Conservation (phyloP, 92 coral and sea anemone species). For the Epizoanthus ramosus region DNA sequence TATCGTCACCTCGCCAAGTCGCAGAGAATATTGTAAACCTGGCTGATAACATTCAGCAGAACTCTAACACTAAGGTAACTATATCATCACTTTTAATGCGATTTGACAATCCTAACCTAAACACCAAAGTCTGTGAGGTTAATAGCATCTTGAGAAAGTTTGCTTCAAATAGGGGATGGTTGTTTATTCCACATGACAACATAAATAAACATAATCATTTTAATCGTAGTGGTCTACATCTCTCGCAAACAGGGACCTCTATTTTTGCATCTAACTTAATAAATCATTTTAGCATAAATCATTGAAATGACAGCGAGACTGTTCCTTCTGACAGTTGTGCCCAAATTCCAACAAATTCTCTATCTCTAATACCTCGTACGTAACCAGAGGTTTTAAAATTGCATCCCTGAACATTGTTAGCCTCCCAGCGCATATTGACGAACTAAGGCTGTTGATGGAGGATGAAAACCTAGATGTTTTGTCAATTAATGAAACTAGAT, state of each 20-base stretch:
- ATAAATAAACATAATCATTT: not conserved
- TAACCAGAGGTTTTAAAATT: too few species aligned
- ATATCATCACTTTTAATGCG: slow-evolving; percentile 23
- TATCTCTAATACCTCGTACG: too few species aligned
- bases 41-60: slow-evolving; percentile 32
- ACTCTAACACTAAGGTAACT: slow-evolving; percentile 11
- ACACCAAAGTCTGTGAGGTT: slow-evolving; percentile 17
- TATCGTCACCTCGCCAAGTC: not conserved
- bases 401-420: too few species aligned
- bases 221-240: slow-evolving; percentile 21
- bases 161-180: slow-evolving; percentile 28
- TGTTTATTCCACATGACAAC: slow-evolving; percentile 11
- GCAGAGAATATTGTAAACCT: slow-evolving; percentile 14
- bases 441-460: not conserved
- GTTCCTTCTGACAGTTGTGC: too few species aligned
- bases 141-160: not conserved
- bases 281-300: not conserved
- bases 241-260: slow-evolving; percentile 10
- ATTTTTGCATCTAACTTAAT: not conserved
- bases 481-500: slow-evolving; percentile 6
- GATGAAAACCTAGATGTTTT: not conserved
- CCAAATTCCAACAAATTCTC: too few species aligned
- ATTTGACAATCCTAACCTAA: slow-evolving; percentile 4
- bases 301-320: too few species aligned
- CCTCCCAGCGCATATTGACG: slow-evolving; percentile 1